phyloP scores from a whole-genome alignment of 2,888 invertebrate genomes.

The Polietes domitor region DNA sequence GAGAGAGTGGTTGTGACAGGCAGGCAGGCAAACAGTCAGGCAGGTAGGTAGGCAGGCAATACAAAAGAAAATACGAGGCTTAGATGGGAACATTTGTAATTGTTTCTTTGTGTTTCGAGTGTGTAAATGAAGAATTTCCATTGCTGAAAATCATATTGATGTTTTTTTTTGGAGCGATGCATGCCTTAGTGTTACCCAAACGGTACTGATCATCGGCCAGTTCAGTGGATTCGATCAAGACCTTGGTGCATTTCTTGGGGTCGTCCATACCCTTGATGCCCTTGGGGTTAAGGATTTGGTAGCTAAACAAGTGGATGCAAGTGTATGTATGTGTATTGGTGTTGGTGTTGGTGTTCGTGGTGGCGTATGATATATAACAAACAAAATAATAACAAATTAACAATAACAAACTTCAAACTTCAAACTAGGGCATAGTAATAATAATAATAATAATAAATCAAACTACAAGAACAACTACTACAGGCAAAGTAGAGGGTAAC shows the following conservation, averaged over 20 bases:
- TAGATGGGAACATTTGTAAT: conserved; percentile 7
- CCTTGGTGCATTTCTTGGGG: conserved; percentile 91
- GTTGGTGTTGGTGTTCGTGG: not conserved
- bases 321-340: conserved; percentile 20
- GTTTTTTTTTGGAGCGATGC: conserved; percentile 77
- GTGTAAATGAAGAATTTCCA: conserved; percentile 58
- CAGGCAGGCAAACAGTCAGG: not conserved
- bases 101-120: not conserved
- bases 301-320: conserved; percentile 83
- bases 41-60: not conserved
- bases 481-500: not conserved
- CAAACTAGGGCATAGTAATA: not conserved
- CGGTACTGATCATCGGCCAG: conserved; percentile 96
- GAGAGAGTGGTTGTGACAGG: no score
- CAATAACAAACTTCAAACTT: not conserved
- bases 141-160: conserved; percentile 4
- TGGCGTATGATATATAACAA: conserved; percentile 2
- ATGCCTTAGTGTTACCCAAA: conserved; percentile 99
- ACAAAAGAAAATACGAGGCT: no score
- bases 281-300: conserved; percentile 98
- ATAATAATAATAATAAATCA: not conserved
- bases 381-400: conserved; percentile 30
- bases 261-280: conserved; percentile 89
- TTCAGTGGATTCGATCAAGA: conserved; percentile 91
- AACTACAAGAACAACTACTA: no score